phyloP scores from a whole-genome alignment of 2,113 vertebrate genomes.

The Alosa alosa region DNA sequence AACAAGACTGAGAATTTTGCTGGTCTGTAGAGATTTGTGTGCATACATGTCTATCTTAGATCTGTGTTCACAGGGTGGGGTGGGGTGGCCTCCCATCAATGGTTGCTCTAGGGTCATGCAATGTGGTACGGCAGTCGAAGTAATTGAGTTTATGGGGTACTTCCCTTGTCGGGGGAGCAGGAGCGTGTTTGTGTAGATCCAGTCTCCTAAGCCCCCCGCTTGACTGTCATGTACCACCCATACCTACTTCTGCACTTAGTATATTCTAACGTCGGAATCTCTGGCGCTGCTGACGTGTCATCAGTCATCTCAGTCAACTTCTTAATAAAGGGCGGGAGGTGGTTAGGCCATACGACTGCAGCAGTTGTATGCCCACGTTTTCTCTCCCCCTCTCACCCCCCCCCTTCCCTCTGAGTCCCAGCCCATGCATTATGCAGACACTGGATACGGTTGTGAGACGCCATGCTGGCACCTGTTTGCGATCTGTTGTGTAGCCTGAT shows the following conservation, averaged over 20 bases:
- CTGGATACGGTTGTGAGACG: background rate
- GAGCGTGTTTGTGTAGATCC: constrained; percentile 66
- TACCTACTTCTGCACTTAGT: background rate
- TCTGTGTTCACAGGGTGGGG: background rate
- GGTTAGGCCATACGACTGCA: background rate
- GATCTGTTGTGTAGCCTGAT: constrained; percentile 1
- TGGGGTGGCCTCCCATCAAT: background rate
- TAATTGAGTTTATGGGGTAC: constrained; percentile 53
- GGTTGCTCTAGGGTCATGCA: constrained; percentile 28
- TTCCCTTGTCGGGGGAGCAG: constrained; percentile 56
- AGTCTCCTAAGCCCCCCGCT: constrained; percentile 60
- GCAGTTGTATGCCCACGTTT: background rate
- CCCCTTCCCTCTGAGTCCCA: background rate
- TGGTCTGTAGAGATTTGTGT: background rate
- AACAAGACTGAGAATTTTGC: background rate
- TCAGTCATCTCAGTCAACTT: background rate
- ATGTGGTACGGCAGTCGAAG: constrained; percentile 40
- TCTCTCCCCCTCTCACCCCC: background rate
- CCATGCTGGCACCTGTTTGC: constrained; percentile 7
- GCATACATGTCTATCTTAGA: no score
- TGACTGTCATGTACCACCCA: constrained; percentile 64
- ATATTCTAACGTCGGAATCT: background rate
- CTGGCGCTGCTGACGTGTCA: background rate
- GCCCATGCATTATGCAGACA: constrained; percentile 15
- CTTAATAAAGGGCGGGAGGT: background rate